phyloP scores from a whole-genome alignment of 2,888 invertebrate genomes.

The Dexiosoma caninum region DNA sequence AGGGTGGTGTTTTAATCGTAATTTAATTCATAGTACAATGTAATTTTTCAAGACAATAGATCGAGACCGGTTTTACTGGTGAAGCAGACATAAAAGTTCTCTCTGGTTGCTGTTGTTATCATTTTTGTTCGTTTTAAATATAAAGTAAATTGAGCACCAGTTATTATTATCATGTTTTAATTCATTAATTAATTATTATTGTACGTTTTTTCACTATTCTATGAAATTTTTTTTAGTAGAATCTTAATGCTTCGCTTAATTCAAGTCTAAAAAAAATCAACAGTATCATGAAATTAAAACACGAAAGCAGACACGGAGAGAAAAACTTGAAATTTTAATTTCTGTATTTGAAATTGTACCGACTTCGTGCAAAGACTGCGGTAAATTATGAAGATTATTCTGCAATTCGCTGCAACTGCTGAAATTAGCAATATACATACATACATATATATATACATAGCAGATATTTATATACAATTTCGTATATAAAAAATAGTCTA shows the following conservation, averaged over 20 bases:
- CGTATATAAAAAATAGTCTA: too few relatives aligned
- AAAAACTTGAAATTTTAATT: not conserved
- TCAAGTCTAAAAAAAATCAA: not conserved
- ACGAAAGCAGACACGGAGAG: not conserved
- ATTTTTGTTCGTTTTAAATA: not conserved
- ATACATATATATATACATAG: not conserved
- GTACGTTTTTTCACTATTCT: not conserved
- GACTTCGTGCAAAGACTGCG: too few relatives aligned
- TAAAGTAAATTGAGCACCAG: not conserved
- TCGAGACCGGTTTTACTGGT: conserved; percentile 23
- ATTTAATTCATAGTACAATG: not conserved
- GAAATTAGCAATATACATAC: not conserved
- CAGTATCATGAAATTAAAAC: not conserved
- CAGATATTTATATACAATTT: too few relatives aligned
- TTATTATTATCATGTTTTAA: not conserved
- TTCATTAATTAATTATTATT: not conserved
- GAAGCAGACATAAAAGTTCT: not conserved
- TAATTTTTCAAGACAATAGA: not conserved
- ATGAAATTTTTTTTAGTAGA: conserved; percentile 1
- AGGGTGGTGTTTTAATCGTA: not conserved
- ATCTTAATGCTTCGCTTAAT: not conserved
- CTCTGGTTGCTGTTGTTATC: not conserved
- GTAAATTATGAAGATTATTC: too few relatives aligned
- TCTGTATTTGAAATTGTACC: not conserved
- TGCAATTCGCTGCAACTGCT: too few relatives aligned